These are phyloP conservation scores for Hyaena hyaena DNA, from an alignment of 2,113 vertebrate genomes.

Conservation along the genomic window DNA sequence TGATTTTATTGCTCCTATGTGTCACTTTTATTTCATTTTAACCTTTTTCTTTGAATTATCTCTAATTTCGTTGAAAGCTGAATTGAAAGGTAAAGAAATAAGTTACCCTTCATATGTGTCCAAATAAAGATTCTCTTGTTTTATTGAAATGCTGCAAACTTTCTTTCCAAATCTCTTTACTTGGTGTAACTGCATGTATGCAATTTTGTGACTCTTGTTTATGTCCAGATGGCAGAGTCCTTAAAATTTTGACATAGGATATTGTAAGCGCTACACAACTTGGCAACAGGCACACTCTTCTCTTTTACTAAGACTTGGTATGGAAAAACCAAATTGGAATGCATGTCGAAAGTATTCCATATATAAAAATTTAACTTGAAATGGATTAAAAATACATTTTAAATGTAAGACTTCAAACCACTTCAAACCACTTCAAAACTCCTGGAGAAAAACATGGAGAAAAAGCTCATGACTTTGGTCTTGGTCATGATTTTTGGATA, in stretches of 20 bases:
- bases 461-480: neutral
- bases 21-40: neutral
- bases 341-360: neutral
- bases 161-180: neutral
- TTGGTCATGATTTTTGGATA: neutral
- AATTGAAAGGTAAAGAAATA: neutral
- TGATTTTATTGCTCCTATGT: neutral
- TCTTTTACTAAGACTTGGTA: neutral
- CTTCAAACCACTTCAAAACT: neutral
- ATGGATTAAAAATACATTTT: neutral
- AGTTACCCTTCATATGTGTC: neutral
- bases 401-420: neutral
- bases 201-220: neutral
- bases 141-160: neutral
- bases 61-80: neutral
- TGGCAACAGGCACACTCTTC: neutral
- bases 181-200: neutral
- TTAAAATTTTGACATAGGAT: neutral
- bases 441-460: neutral
- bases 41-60: neutral
- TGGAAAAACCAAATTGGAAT: neutral
- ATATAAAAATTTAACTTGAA: neutral
- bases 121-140: neutral
- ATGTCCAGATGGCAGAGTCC: neutral
- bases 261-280: neutral